Base-by-base conservation (phyloP, 2,888 invertebrate genomes). In the Psylliodes chrysocephalus region DNA sequence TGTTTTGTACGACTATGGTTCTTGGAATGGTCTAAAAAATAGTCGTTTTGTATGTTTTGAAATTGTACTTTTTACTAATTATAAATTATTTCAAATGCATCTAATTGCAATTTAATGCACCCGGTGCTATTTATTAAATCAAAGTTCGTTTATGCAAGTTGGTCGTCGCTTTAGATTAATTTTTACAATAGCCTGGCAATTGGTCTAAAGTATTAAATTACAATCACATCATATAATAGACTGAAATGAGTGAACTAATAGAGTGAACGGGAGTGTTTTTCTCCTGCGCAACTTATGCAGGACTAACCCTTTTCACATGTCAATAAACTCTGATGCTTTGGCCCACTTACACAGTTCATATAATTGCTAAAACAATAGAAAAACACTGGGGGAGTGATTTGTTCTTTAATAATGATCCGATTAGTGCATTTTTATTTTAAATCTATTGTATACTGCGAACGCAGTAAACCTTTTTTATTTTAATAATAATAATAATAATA, bases 181-280 rank as follows among this genome's bases (percentile, higher is more conserved):
- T 53, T 60, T 44, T 49, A 59, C 54, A 64, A 61, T 55, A 51
- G 60, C 28, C 52, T 42, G 35, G 57, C 57, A 63, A 63, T 63
- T 63, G 57, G 63, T 52, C 56, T 63, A 62, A 62, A 62, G 57
- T 63, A 63, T 63, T 57, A 52, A 63, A 63, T 63, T 63, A 57
- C 63, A 47, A 51, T 57, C 25, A 44, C 46, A 63, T 52, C 51
- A 63, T 57, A 57, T 52, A 56, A 28, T 59, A n/a, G n/a, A n/a
- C n/a, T n/a, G n/a, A n/a, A n/a, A n/a, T n/a, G 47, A 57, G 22
- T 33, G 57, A 57, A 55, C 57, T 57, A 59, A 59, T 51, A 49
- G 59, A 59, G 17, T 17, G 25, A 49, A 35, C 38, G 59, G 40
- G 59, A 30, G 5, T 28, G 49, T 49, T 57, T 54, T 38, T 59